Percentiles rank a stretch among this genome's conserved stretches.
Evolutionary conservation across 2,797 vertebrate genomes (phyloP).

Genomic region (Sardinella longiceps): DNA sequence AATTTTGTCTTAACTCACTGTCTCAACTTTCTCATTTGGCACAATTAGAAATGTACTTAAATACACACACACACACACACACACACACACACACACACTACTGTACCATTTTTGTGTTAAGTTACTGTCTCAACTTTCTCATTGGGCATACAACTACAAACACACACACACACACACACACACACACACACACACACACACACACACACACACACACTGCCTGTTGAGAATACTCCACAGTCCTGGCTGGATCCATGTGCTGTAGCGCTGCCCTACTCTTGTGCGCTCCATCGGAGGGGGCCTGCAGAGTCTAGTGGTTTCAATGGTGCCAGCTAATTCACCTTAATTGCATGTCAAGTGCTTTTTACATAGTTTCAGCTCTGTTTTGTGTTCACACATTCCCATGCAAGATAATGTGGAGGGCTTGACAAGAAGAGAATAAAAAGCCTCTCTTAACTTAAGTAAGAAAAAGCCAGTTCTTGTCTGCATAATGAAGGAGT

Average conservation of each 20-base stretch:
- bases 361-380: slow-evolving; percentile 35
- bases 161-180: slow-evolving; percentile 27
- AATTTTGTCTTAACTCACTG: neutral
- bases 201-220: slow-evolving; percentile 12
- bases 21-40: neutral
- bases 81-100: slow-evolving; percentile 20
- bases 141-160: neutral
- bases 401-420: neutral
- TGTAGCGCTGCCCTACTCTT: slow-evolving; percentile 31
- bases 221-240: neutral
- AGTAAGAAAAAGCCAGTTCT: neutral
- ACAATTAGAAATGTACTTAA: neutral
- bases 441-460: neutral
- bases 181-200: slow-evolving; percentile 22
- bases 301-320: slow-evolving; percentile 56
- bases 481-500: slow-evolving; percentile 1
- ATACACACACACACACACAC: neutral
- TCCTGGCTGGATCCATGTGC: neutral
- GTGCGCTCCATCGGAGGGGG: slow-evolving; percentile 48
- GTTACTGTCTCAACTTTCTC: neutral
- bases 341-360: slow-evolving; percentile 55
- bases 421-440: neutral
- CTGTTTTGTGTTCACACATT: slow-evolving; percentile 1
- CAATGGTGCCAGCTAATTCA: slow-evolving; percentile 52
- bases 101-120: neutral